Evolutionary conservation across 2,113 vertebrate species (phyloP), one percentile per base, ranked within the genome.

Genomic region (Paradoxurus hermaphroditus): DNA sequence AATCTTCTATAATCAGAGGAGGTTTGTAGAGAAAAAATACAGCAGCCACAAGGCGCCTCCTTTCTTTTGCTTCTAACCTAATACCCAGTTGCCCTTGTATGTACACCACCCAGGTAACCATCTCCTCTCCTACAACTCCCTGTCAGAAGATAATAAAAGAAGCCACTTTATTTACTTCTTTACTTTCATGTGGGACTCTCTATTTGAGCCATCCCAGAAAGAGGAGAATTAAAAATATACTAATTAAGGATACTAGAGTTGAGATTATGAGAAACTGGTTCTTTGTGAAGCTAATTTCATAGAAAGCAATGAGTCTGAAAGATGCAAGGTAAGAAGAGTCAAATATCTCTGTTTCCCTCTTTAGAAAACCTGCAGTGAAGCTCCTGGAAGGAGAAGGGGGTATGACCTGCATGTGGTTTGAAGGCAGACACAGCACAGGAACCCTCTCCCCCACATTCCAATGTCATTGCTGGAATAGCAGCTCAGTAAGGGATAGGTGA

Each of bases 31-130:
- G 70, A 72, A 72, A 72, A 72, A 11, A 39, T 25, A 39, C 36
- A 72, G 70, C 70, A 39, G 5, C 36, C 21, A 25, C 63, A 13
- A 72, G 36, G 21, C 36, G 78, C 63, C n/a, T 91, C 68, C 79
- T 77, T 90, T 72, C 51, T 94, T 95, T 89, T 84, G 44, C 92
- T 92, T 86, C 83, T 25, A 84, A 94, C 53, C 34, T 75, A 27
- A 89, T 23, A 88, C 95, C 70, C 67, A 85, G 94, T 0, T 11
- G 3, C 31, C 41, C 95, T 88, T 90, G 68, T 92, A 8, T 31
- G 36, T 7, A 39, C 18, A 72, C 34, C 19, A 31, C 49, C 51
- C 19, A 8, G 7, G 25, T n/a, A 79, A 49, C 56, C 29, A 36
- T 36, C 21, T 11, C 19, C 5, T 82, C 19, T 92, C 79, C 62